phyloP scores from a whole-genome alignment of 2,113 vertebrate genomes.

The Martes martes region DNA sequence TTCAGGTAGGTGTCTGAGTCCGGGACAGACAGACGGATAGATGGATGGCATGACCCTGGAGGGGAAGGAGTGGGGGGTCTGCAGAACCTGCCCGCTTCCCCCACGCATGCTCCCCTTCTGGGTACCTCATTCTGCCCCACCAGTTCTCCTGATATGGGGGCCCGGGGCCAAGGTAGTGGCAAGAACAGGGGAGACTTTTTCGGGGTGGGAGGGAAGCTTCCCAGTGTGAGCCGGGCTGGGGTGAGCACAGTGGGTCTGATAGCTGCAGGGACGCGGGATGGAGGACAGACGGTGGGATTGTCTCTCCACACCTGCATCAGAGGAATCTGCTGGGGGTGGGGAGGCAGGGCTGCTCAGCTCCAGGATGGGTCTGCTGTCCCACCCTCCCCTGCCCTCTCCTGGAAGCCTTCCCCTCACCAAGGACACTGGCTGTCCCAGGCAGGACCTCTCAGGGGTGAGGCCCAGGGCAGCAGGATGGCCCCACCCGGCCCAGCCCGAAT shows the following conservation, averaged over 20 bases:
- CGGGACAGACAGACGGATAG: not conserved
- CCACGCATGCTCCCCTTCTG: not conserved
- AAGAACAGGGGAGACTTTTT: not conserved
- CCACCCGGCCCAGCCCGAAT: not conserved
- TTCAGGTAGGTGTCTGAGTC: constrained; percentile 74
- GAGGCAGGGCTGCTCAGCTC: not conserved
- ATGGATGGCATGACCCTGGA: accelerated
- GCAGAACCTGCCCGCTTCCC: accelerated
- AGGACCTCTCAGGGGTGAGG: not conserved
- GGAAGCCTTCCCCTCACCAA: not conserved
- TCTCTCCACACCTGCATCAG: not conserved
- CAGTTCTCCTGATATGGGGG: not conserved
- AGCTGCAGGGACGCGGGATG: accelerated
- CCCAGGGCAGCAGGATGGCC: not conserved
- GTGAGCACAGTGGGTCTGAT: not conserved
- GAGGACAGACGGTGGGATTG: not conserved
- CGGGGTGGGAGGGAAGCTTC: not conserved
- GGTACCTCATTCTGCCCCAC: not conserved
- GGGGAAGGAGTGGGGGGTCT: not conserved
- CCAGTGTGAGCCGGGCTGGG: not conserved
- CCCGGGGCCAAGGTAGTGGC: not conserved
- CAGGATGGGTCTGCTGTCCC: not conserved
- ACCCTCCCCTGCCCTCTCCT: too few relatives aligned
- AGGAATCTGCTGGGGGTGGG: not conserved
- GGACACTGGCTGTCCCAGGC: not conserved